Evolutionary conservation across 2,888 invertebrate genomes (phyloP), one percentile per base, ranked within the genome.

Genomic region (Pammene fasciana): DNA sequence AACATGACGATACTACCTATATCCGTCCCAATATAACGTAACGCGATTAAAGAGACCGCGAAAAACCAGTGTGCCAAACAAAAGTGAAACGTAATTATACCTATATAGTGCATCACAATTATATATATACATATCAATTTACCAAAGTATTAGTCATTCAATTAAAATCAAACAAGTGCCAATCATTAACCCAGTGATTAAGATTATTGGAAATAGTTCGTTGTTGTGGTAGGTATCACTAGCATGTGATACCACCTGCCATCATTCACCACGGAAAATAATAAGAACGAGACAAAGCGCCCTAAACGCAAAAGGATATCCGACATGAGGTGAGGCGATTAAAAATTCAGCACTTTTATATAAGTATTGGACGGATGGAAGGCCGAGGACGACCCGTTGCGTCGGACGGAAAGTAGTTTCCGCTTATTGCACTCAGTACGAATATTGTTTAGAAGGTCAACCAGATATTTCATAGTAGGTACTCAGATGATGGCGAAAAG

Each of bases 221-320:
- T 66, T 57, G 41, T 68, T 73, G 90, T 89, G 90, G 91, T 91
- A 89, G 90, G 90, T 91, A 90, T 91, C 91, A 92, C 90, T 83
- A 83, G 74, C 72, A 86, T 88, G 92, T 92, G 92, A 92, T 92
- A 90, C 90, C 92, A 88, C 90, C 72, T 74, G 72, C 65, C 73
- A 86, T 73, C 75, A 73, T 64, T 74, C 87, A 90, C 82, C 79
- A 92, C 92, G 91, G 91, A 90, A 68, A 85, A 83, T 71, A 76
- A 74, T 70, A 87, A 80, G 83, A 85, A 82, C 81, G 81, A 86
- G 60, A 78, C 76, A 77, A 88, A 87, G 87, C 90, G 90, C 77
- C 76, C 80, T 41, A 90, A 87, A 76, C 78, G 91, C 67, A 92
- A 87, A 79, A 80, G 92, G 76, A 85, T 91, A 73, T 91, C 91